Evolutionary conservation across 2,888 invertebrate species (phyloP).

Genomic region (Spilarctia lutea): DNA sequence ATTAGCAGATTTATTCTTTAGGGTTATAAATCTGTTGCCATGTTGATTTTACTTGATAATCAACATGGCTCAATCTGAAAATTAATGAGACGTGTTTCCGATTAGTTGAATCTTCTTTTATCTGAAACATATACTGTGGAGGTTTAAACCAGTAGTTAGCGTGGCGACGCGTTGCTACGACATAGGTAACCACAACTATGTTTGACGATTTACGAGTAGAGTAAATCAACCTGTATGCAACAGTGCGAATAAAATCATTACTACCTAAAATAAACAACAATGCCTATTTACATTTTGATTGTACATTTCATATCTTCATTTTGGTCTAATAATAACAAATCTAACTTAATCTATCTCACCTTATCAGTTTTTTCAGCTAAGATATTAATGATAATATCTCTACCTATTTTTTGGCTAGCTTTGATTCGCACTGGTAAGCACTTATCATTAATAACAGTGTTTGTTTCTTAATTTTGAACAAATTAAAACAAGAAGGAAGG

Average conservation of each 20-base stretch:
- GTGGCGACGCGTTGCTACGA: too few relatives aligned
- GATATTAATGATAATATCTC: neutral
- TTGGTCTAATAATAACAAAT: neutral
- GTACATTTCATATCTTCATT: neutral
- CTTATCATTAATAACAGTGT: neutral
- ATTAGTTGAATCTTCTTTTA: neutral
- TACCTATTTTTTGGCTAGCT: too few relatives aligned
- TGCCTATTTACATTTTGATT: neutral
- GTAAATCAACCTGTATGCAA: neutral
- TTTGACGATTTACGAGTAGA: neutral
- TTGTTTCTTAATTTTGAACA: neutral
- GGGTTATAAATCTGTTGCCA: neutral
- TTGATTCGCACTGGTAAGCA: neutral
- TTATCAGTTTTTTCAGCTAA: neutral
- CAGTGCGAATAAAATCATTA: neutral
- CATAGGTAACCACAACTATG: too few relatives aligned
- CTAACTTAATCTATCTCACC: neutral
- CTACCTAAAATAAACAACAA: neutral
- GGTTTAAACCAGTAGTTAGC: too few relatives aligned
- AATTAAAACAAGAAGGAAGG: too few relatives aligned
- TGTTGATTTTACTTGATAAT: neutral
- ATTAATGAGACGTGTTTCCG: neutral
- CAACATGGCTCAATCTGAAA: neutral
- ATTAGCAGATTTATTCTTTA: neutral
- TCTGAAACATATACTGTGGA: too few relatives aligned